Evolutionary conservation across 1,140 invertebrate genomes (phyloP), one percentile per base, ranked within the genome.

Genomic region (Oncopeltus fasciatus): DNA sequence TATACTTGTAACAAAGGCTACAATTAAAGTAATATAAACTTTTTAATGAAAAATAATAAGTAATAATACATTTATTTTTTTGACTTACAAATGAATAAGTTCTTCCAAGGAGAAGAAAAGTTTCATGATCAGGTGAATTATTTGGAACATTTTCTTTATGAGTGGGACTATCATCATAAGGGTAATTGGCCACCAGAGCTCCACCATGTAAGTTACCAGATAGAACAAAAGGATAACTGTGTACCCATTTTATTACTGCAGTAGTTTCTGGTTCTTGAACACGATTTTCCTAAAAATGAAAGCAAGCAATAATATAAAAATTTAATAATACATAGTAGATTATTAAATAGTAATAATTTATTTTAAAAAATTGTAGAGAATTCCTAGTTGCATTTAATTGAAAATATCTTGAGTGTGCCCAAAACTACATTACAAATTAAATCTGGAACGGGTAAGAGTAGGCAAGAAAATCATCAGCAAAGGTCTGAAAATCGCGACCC

Each of bases 151-250:
- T 61, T 38, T 70, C 70, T 3, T 63, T 43, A 11, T 65, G 31
- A 31, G 67, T 29, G 18, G 72, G 69, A 72, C 26, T 53, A 69
- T 90, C 86, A 72, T 96, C 94, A 69, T 80, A 97, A 0, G 94
- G 93, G 76, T 94, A 96, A 75, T 96, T 96, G 20, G 92, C 92
- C 1, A 38, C 31, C 5, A 95, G 73, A 21, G 90, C 88, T 9
- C 92, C 92, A 14, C 95, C 95, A 71, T 99, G 95, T 3, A 99
- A 75, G 78, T 98, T 98, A 2, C 95, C 94, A 0, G 94, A 98
- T 2, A 98, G 74, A 2, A 98, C 94, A 77, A 99, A 99, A 0
- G 91, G 92, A 68, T 86, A 79, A 2, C 80, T 76, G 9, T 80
- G 72, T 1, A 93, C 83, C 95, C 95, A 99, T 38, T 87, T 77